Percentiles rank a stretch among this genome's conserved stretches.
Evolutionary conservation across 2,888 invertebrate species (phyloP).

Genomic region (Chaetogeoica ovagalla): DNA sequence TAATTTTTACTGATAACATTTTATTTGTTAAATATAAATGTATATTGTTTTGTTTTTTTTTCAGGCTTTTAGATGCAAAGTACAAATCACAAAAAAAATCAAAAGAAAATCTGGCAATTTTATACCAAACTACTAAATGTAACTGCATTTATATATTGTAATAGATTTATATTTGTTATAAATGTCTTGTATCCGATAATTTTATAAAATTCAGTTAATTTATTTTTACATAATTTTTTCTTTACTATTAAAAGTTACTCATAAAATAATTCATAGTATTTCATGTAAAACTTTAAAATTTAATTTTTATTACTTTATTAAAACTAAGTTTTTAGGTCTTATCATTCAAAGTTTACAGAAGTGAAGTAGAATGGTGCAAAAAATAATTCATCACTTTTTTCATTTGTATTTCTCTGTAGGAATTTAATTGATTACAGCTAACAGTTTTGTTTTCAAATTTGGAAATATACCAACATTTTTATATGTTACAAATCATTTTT

Average conservation of each 20-base stretch:
- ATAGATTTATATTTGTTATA: background rate
- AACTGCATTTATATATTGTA: conserved; percentile 13
- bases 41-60: conserved; percentile 18
- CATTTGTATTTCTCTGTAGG: too few species aligned
- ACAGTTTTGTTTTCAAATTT: too few species aligned
- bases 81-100: conserved; percentile 15
- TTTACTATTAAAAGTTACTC: background rate
- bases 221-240: background rate
- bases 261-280: background rate
- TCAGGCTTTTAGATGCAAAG: background rate
- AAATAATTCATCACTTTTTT: too few species aligned
- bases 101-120: conserved; percentile 22
- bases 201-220: background rate
- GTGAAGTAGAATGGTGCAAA: too few species aligned
- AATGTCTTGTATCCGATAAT: background rate
- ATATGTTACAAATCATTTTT: too few species aligned
- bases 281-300: too few species aligned
- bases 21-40: background rate
- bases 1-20: background rate
- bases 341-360: too few species aligned
- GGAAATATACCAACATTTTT: too few species aligned
- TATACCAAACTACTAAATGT: conserved; percentile 50
- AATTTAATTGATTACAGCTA: too few species aligned
- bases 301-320: too few species aligned
- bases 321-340: too few species aligned